Conservation (phyloP, 2,888 invertebrate genomes). For the Spisula solida region DNA sequence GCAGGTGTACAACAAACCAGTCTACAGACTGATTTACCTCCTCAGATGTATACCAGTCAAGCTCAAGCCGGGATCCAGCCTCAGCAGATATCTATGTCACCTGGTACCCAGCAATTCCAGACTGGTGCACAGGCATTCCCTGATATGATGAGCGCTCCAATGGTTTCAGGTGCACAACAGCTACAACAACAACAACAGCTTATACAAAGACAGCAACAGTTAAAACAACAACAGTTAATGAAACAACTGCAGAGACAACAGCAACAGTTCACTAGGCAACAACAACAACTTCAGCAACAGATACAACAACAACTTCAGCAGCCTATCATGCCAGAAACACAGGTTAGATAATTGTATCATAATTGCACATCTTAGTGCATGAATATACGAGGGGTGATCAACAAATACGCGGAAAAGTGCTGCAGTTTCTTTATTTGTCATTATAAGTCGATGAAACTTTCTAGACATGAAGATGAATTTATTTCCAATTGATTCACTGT, state of each 20-base stretch:
- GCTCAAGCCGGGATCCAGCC: constrained; percentile 28
- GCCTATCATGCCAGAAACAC: constrained; percentile 71
- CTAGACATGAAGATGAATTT: no score
- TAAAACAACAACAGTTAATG: constrained; percentile 68
- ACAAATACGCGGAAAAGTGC: no score
- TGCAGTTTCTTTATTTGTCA: no score
- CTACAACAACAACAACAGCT: constrained; percentile 64
- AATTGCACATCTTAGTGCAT: neutral
- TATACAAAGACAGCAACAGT: constrained; percentile 67
- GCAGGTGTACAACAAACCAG: constrained; percentile 9
- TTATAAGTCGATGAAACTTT: no score
- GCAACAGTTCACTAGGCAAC: constrained; percentile 67
- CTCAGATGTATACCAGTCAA: neutral
- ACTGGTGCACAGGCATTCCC: constrained; percentile 49
- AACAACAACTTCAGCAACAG: constrained; percentile 71
- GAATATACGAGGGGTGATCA: no score
- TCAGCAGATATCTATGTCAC: neutral
- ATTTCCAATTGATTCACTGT: no score
- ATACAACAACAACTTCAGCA: constrained; percentile 74
- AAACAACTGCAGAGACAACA: constrained; percentile 67
- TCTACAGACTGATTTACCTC: neutral
- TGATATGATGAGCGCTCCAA: constrained; percentile 57
- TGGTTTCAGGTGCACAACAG: constrained; percentile 30
- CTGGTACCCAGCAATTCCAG: constrained; percentile 52
- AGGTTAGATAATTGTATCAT: constrained; percentile 48